A percentile compares a stretch with the other conserved stretches of the same genome.
phyloP scores from a whole-genome alignment of 2,888 invertebrate species.

The Reticulitermes lucifugus region DNA sequence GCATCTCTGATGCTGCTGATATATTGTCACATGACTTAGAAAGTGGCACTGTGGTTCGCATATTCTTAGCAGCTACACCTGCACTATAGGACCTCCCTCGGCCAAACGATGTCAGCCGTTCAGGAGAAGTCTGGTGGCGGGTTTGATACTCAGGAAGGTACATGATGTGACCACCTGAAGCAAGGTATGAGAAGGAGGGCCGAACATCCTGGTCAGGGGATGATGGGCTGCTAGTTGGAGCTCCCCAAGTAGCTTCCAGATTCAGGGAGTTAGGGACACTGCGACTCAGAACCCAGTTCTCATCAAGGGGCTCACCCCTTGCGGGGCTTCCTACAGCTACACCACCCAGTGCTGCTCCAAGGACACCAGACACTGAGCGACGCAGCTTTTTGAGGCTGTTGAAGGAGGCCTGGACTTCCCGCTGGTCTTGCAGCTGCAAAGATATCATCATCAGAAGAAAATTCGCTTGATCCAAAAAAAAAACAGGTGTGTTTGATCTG shows the following conservation, averaged over 20 bases:
- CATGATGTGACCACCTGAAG: slow-evolving; percentile 81
- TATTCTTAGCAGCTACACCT: slow-evolving; percentile 10
- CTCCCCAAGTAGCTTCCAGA: slow-evolving; percentile 59
- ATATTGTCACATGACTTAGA: slow-evolving; percentile 67
- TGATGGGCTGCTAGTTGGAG: background rate
- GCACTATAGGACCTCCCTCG: slow-evolving; percentile 39
- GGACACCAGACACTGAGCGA: slow-evolving; percentile 75
- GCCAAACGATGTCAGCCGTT: background rate
- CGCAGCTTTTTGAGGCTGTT: slow-evolving; percentile 78
- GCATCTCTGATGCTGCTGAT: slow-evolving; percentile 55
- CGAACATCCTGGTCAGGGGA: slow-evolving; percentile 57
- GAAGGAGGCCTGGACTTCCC: slow-evolving; percentile 62
- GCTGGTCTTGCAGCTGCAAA: background rate
- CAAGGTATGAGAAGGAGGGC: slow-evolving; percentile 68
- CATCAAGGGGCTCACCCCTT: slow-evolving; percentile 64
- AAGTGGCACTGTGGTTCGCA: slow-evolving; percentile 53
- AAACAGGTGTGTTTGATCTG: no score
- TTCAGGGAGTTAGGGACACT: slow-evolving; percentile 82
- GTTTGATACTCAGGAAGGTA: slow-evolving; percentile 73
- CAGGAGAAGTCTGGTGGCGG: background rate
- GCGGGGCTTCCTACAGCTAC: slow-evolving; percentile 27
- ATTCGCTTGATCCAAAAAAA: background rate
- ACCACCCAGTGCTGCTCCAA: slow-evolving; percentile 65
- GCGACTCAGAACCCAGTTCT: slow-evolving; percentile 85
- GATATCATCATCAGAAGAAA: no score